These are phyloP conservation scores for Platycheirus albimanus DNA, from an alignment of 2,888 invertebrate species.

Conservation along the genomic window DNA sequence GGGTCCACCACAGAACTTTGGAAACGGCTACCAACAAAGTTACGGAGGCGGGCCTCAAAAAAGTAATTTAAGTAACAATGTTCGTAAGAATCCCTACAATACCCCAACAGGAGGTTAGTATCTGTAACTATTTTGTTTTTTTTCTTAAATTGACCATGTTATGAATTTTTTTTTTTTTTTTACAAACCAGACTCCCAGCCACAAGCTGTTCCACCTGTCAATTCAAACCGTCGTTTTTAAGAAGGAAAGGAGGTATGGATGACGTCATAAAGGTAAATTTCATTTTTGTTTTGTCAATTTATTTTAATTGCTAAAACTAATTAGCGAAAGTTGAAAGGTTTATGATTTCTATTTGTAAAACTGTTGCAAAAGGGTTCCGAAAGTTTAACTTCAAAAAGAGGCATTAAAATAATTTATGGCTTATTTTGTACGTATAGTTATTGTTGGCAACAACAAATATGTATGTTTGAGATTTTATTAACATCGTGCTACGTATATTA, in stretches of 20 bases:
- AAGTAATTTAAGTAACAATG: conserved; percentile 86
- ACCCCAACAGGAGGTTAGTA: conserved; percentile 68
- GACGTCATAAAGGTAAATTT: conserved; percentile 64
- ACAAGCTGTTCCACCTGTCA: conserved; percentile 41
- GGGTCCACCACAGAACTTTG: conserved; percentile 81
- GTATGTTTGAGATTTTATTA: no score
- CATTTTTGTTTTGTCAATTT: neutral
- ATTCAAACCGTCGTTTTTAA: conserved; percentile 44
- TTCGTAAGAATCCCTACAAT: conserved; percentile 88
- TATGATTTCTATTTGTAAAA: neutral
- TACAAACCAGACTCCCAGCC: conserved; percentile 21
- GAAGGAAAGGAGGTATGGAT: no score
- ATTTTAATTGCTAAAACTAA: conserved; percentile 1
- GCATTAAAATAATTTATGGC: no score
- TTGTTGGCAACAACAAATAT: no score
- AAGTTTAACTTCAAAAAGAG: no score
- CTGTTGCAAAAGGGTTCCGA: no score
- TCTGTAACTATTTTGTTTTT: neutral
- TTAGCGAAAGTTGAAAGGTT: no score
- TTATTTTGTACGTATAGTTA: no score
- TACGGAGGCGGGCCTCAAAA: conserved; percentile 93
- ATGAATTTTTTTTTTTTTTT: neutral
- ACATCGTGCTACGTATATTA: no score
- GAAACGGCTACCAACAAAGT: conserved; percentile 90
- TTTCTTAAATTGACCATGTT: neutral